Conservation (phyloP, 1,140 invertebrate genomes). For the Musca domestica region DNA sequence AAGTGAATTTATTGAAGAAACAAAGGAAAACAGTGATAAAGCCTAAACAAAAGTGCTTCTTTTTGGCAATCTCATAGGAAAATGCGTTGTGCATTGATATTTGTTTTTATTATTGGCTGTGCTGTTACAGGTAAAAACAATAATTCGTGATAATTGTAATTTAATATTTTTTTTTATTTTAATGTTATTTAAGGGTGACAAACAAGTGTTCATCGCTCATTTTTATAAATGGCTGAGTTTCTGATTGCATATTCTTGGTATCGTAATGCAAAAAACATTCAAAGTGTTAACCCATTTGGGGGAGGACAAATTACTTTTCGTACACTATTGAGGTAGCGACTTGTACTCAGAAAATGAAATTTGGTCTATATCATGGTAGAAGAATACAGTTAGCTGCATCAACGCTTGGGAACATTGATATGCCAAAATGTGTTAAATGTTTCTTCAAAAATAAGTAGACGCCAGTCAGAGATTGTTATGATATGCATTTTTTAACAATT, state of each 20-base stretch:
- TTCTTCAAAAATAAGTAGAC: no score
- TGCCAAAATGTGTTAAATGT: no score
- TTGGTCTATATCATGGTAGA: no score
- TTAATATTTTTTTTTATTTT: neutral
- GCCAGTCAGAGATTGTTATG: no score
- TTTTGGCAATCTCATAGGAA: neutral
- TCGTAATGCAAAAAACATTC: neutral
- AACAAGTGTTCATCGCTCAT: neutral
- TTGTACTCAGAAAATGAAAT: no score
- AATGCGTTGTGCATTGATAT: slow-evolving; percentile 15
- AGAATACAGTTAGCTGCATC: no score
- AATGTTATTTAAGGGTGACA: neutral
- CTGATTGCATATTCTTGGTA: neutral
- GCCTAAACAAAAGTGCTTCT: neutral
- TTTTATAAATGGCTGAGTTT: neutral
- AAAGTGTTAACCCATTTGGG: neutral
- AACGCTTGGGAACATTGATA: no score
- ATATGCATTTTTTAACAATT: no score
- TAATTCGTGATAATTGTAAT: neutral
- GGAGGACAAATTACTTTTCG: no score
- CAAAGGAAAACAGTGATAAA: slow-evolving; percentile 4
- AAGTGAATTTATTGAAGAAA: neutral
- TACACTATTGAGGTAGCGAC: no score
- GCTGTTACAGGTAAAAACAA: slow-evolving; percentile 1
- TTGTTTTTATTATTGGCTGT: neutral